Evolutionary conservation across 2,113 vertebrate genomes (phyloP), one percentile per base, ranked within the genome.

Genomic region (Gallinago jamesoni): DNA sequence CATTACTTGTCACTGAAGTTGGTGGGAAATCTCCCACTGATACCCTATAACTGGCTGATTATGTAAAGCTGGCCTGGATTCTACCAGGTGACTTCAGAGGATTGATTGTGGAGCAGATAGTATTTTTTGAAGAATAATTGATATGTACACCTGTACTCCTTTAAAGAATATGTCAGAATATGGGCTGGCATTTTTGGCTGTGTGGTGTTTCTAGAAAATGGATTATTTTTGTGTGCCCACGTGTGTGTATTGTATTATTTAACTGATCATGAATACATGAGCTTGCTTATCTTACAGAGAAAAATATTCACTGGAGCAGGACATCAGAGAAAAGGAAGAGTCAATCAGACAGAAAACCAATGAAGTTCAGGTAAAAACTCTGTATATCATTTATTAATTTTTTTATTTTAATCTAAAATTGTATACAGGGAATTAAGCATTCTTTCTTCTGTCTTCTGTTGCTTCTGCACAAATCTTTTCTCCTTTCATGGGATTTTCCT

Each of bases 261-360:
- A 80, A 47, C 31, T 59, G 39, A 59, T 69, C 48, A 24, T 12
- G 33, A 62, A 35, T 89, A 41, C 14, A 1, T 24, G 7, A 77
- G 45, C 22, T 89, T 79, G 55, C 56, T 94, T 85, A 22, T 47
- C 25, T 59, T 69, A 4, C 96, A 99, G 99, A 93, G 99, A 99
- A 97, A 99, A 99, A 56, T 99, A 98, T 47, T 98, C 98, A 2
- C 96, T 99, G 84, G 99, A 99, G 85, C 99, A 99, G 85, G 99
- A 99, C 96, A 99, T 99, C 93, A 97, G 99, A 84, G 99, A 99
- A 80, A 98, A 99, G 45, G 99, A 99, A 90, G 99, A 99, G 82
- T 98, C 99, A 41, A 99, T 99, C 91, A 98, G 99, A 60, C 98
- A 99, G 91, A 99, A 99, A 97, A 98, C 98, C 77, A 98, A 72